Evolutionary conservation across 2,797 vertebrate genomes (phyloP), one percentile per base, ranked within the genome.

Genomic region (Lateolabrax maculatus): DNA sequence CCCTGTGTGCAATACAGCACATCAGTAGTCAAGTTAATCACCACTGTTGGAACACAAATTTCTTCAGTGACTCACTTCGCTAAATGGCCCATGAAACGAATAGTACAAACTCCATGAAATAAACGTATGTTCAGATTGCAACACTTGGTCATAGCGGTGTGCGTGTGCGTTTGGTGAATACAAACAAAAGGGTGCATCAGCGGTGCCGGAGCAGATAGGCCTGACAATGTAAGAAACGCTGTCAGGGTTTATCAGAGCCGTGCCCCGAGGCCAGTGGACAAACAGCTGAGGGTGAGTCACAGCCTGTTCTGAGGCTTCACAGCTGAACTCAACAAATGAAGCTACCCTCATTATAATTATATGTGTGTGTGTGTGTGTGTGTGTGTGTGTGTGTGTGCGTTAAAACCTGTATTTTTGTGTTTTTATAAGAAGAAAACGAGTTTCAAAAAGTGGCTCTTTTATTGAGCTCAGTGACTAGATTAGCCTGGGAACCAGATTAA

Each of bases 241-340:
- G 77, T 75, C 46, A 48, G 52, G 29, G 61, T 70, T 80, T 77
- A 79, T 78, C 61, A 65, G 64, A 79, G 71, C 68, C 43, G 1
- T 29, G 78, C 81, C 80, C 84, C 48, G 51, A 76, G 9, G 60
- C 48, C 69, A 29, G 58, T 3, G 52, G 77, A 85, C 81, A 85
- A 87, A 86, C 57, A 57, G 60, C 79, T 69, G 83, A 79, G 39
- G 64, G 48, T 87, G 89, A 90, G 75, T 86, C 86, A 79, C 72
- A 64, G 74, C 67, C 68, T 53, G 64, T 58, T 71, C 48, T 71
- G 71, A 52, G 27, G 13, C 48, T 81, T 83, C 77, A 36, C 63
- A 31, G 69, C 56, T 65, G 51, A 71, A 58, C 72, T 66, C 52
- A 41, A 23, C 18, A 51, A 72, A 63, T 48, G 4, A 79, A 27